These are phyloP conservation scores for Oncorhynchus gorbuscha DNA, from an alignment of 2,113 vertebrate genomes.

Conservation along the genomic window DNA sequence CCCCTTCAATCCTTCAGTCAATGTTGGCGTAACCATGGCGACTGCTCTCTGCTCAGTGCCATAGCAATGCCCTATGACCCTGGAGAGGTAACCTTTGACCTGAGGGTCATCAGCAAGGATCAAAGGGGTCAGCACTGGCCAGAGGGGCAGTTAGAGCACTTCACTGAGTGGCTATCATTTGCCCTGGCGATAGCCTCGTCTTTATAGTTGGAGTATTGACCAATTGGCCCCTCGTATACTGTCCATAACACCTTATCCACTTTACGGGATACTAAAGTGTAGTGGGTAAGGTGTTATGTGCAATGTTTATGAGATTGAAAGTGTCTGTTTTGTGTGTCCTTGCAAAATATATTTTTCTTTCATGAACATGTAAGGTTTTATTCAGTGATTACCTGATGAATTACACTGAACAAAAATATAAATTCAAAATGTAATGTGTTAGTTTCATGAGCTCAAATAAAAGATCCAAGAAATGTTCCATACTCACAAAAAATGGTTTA, in stretches of 20 bases:
- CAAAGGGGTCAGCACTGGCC: slow-evolving; percentile 62
- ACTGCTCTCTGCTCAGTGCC: slow-evolving; percentile 43
- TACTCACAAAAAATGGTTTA: too few relatives aligned
- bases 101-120: slow-evolving; percentile 53
- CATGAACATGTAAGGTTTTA: not conserved
- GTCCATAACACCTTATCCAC: slow-evolving; percentile 52
- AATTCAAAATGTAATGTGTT: too few relatives aligned
- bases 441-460: too few relatives aligned
- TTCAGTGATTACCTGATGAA: not conserved
- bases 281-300: not conserved
- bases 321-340: not conserved
- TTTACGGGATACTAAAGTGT: slow-evolving; percentile 28
- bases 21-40: slow-evolving; percentile 34
- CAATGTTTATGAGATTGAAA: slow-evolving; percentile 12
- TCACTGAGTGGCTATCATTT: slow-evolving; percentile 75
- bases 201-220: slow-evolving; percentile 73
- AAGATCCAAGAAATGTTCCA: too few relatives aligned
- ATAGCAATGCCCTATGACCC: slow-evolving; percentile 59
- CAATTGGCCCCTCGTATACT: slow-evolving; percentile 52
- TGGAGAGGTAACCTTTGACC: slow-evolving; percentile 64
- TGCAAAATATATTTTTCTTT: not conserved
- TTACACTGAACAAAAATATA: too few relatives aligned
- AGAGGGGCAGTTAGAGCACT: slow-evolving; percentile 69
- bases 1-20: not conserved
- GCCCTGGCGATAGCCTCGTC: slow-evolving; percentile 68